Base-by-base conservation (phyloP, 2,888 invertebrate genomes). In the Patella caerulea region DNA sequence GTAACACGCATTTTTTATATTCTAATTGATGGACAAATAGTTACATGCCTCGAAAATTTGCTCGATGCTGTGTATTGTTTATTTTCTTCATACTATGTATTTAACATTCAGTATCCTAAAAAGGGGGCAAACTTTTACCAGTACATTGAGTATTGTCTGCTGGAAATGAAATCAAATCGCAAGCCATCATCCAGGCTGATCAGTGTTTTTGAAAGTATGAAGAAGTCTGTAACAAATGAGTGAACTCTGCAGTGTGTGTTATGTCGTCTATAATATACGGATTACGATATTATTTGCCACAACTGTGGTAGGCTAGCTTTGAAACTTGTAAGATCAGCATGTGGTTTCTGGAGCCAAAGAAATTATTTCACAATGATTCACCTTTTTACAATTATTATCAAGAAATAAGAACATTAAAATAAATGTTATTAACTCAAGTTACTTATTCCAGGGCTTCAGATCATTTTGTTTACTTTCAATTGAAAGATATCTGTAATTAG, bases 41-140 rank as follows among this genome's bases (percentile, higher is more conserved):
- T 65, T 19, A 65, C 65, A n/a, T 65, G 17, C 19, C 17, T 65
- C 1, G 65, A 65, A 2, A 65, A 65, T 19, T 65, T 65, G n/a
- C 65, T 17, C 9, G 65, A 65, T 65, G 65, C 19, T 15, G 65
- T 65, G 0, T 65, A 65, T 11, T 9, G 17, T 15, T 65, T 65
- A 65, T 65, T 65, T 65, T 65, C n/a, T 65, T 65, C 65, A 65
- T 65, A 65, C 9, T 65, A 19, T 65, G 65, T 65, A n/a, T 65
- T 65, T 65, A 65, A 65, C 17, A 65, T 65, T 19, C 65, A 65
- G 17, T 65, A 65, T 19, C 65, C 65, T 65, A 65, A 65, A 65
- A 19, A 65, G n/a, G 65, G 65, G 19, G n/a, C 19, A 19, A 65
- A 19, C 65, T 12, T 65, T 9, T 65, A 65, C 65, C 65, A 65